Base-by-base conservation (phyloP, 2,888 invertebrate species). In the Clostera curtula region DNA sequence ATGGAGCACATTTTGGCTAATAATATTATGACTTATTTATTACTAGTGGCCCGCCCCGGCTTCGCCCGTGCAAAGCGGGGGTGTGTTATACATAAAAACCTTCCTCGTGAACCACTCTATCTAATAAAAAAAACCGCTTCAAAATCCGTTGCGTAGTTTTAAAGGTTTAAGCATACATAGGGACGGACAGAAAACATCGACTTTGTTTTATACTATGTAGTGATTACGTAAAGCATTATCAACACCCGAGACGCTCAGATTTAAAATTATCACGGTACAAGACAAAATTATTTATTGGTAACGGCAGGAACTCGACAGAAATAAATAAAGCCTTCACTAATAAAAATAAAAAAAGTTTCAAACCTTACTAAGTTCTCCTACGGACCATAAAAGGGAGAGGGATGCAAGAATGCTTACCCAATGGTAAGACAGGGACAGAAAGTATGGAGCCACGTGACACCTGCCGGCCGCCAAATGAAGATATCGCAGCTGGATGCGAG, bases 401-500 rank as follows among this genome's bases (percentile, higher is more conserved):
- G 67, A 48, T 68, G 74, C 11, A 26, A 44, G 42, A 45, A 56
- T 27, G 27, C 27, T 28, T 33, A 24, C 4, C 14, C 12, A 2
- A 8, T 27, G 11, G 69, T 43, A 37, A 3, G 57, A 75, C 32
- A 26, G 60, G 30, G 73, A 70, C 4, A 39, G 19, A 33, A 39
- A 29, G 46, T 49, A 27, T 31, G 43, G 46, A 35, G 59, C 73
- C 79, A 75, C 77, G 76, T 80, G 80, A 79, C 83, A 83, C 82
- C 80, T 83, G 82, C 79, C 70, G 75, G 56, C 77, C 70, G 70
- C 73, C 79, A 80, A 82, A 83, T 83, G 80, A 82, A 83, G 83
- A 83, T 73, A 82, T 82, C 82, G 77, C 82, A 82, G 82, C 82
- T 80, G 82, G 76, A 73, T 73, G 68, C 66, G 60, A 68, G 70